Percentiles rank a stretch among this genome's conserved stretches.
Evolutionary conservation across 2,113 vertebrate species (phyloP).

Genomic region (Poecilia latipinna): DNA sequence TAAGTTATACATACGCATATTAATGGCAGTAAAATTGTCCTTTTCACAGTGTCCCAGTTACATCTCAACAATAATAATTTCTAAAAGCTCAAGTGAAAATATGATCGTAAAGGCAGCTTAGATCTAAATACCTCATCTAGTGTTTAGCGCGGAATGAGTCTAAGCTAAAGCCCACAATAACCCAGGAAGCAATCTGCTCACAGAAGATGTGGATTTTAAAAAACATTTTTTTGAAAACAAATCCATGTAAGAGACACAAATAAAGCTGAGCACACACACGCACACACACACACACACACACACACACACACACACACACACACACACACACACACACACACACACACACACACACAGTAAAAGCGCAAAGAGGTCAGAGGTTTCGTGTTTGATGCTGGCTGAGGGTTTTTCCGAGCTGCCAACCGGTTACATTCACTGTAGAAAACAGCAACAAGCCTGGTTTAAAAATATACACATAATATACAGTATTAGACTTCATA

Average conservation of each 20-base stretch:
- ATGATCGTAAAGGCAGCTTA: constrained; percentile 3
- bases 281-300: no score
- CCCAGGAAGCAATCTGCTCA: constrained; percentile 8
- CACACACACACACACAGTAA: neutral
- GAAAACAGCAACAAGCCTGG: constrained; percentile 1
- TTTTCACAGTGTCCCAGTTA: neutral
- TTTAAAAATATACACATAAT: neutral
- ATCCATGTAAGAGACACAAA: neutral
- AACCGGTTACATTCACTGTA: constrained; percentile 11
- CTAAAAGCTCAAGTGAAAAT: neutral
- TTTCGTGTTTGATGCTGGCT: constrained; percentile 16
- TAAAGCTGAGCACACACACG: neutral
- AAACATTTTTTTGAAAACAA: neutral
- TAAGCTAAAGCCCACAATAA: constrained; percentile 13
- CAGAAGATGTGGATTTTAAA: constrained; percentile 4
- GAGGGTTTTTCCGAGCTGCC: constrained; percentile 9
- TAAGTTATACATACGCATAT: neutral
- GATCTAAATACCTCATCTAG: neutral
- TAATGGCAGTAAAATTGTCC: no score
- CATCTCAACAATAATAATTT: neutral
- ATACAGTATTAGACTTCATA: neutral
- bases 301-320: neutral
- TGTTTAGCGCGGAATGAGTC: neutral
- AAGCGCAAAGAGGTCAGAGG: constrained; percentile 13
- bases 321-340: constrained; percentile 3